phyloP scores from a whole-genome alignment of 2,888 invertebrate genomes.

The Cactoblastis cactorum region DNA sequence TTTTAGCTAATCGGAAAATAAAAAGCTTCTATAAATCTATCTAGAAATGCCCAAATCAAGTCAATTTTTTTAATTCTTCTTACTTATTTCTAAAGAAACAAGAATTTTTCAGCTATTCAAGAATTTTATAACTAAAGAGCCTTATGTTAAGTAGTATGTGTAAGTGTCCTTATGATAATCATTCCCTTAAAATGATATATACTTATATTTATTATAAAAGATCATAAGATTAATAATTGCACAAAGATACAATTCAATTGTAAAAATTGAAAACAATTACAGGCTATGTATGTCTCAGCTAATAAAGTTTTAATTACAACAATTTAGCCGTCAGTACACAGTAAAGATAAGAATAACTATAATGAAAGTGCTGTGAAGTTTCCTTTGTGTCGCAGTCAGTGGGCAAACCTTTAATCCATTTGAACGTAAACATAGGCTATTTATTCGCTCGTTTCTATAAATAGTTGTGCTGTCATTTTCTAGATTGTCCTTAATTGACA shows the following conservation, averaged over 20 bases:
- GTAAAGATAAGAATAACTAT: slow-evolving; percentile 3
- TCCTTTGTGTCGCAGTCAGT: slow-evolving; percentile 9
- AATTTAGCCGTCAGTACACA: neutral
- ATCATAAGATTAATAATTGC: neutral
- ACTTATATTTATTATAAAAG: too few relatives aligned
- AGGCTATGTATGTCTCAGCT: neutral
- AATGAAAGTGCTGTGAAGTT: slow-evolving; percentile 9
- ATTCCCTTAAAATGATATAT: neutral
- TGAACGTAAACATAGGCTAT: neutral
- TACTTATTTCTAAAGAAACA: too few relatives aligned
- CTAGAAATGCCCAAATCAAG: too few relatives aligned
- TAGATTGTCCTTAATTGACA: neutral
- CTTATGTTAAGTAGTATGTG: too few relatives aligned
- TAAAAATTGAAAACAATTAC: slow-evolving; percentile 1
- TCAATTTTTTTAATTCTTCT: too few relatives aligned
- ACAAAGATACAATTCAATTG: slow-evolving; percentile 4
- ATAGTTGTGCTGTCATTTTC: neutral
- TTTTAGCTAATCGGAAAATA: too few relatives aligned
- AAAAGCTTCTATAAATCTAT: too few relatives aligned
- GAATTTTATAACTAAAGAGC: too few relatives aligned
- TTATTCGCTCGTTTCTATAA: neutral
- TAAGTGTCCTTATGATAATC: too few relatives aligned
- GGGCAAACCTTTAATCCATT: slow-evolving; percentile 5
- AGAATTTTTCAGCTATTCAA: too few relatives aligned
- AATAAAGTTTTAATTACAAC: slow-evolving; percentile 11